Evolutionary conservation across 2,888 invertebrate species (phyloP).

Genomic region (Nomada hirtipes): DNA sequence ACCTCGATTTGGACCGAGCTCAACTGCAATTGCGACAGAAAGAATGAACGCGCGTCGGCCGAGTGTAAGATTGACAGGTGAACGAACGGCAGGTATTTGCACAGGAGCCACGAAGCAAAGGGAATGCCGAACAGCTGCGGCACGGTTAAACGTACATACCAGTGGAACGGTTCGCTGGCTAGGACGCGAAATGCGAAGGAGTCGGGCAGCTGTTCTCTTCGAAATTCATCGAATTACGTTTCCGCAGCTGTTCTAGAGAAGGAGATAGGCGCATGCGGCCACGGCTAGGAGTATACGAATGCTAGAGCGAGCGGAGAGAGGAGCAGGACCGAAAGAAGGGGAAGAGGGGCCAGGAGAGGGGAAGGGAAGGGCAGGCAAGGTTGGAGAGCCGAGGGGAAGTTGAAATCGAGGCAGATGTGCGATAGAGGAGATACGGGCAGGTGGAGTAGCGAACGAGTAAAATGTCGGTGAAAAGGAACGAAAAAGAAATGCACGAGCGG

Average conservation of each 20-base stretch:
- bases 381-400: slow-evolving; percentile 1
- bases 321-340: not conserved
- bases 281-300: not conserved
- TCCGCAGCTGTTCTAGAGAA: slow-evolving; percentile 11
- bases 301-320: not conserved
- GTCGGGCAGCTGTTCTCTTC: no score
- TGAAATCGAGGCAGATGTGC: slow-evolving; percentile 41
- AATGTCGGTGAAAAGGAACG: not conserved
- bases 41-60: no score
- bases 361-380: not conserved
- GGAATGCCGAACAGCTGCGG: slow-evolving; percentile 64
- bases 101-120: not conserved
- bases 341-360: not conserved
- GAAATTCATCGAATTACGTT: not conserved
- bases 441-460: slow-evolving; percentile 26
- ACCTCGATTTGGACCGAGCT: slow-evolving; percentile 81
- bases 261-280: no score
- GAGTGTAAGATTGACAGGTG: no score
- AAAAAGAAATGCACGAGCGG: not conserved
- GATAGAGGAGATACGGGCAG: slow-evolving; percentile 67
- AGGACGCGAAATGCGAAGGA: not conserved
- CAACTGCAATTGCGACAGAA: slow-evolving; percentile 72
- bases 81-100: not conserved
- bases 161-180: not conserved
- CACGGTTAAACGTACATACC: slow-evolving; percentile 30